Conservation (phyloP, 1,140 invertebrate genomes). For the Drosophila takahashii region DNA sequence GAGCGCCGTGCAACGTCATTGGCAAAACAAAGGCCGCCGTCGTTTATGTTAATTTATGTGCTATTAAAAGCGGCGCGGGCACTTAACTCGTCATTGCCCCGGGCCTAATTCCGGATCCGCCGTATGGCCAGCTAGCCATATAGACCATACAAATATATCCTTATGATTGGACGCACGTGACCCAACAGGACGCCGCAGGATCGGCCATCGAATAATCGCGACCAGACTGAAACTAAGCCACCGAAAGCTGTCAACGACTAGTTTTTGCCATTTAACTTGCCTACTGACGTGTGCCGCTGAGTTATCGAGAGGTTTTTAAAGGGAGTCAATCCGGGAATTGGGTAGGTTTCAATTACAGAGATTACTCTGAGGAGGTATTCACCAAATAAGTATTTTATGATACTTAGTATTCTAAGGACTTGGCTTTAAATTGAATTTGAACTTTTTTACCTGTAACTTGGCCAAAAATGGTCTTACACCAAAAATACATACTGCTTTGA, state of each 20-base stretch:
- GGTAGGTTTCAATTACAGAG: background rate
- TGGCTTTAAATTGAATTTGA: too few species aligned
- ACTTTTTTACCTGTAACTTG: too few species aligned
- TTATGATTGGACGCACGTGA: conserved; percentile 74
- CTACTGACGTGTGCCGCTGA: conserved; percentile 8
- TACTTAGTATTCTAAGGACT: too few species aligned
- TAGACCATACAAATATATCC: conserved; percentile 8
- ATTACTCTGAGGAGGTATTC: background rate
- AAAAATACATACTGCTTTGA: too few species aligned
- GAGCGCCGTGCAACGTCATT: conserved; percentile 70
- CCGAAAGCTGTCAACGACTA: conserved; percentile 38
- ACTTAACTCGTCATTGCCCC: conserved; percentile 71
- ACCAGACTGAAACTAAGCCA: conserved; percentile 17
- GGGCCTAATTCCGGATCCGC: conserved; percentile 28
- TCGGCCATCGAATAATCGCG: conserved; percentile 5
- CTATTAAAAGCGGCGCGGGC: conserved; percentile 78
- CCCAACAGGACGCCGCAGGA: conserved; percentile 17
- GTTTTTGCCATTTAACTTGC: conserved; percentile 8
- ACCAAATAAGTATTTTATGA: too few species aligned
- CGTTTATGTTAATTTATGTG: conserved; percentile 80
- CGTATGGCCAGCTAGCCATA: conserved; percentile 11
- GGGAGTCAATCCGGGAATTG: conserved; percentile 3
- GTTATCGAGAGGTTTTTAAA: conserved; percentile 7
- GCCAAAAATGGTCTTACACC: too few species aligned
- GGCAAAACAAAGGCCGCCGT: conserved; percentile 71